Base-by-base conservation (phyloP, 2,888 invertebrate species). In the Pasiphila rectangulata region DNA sequence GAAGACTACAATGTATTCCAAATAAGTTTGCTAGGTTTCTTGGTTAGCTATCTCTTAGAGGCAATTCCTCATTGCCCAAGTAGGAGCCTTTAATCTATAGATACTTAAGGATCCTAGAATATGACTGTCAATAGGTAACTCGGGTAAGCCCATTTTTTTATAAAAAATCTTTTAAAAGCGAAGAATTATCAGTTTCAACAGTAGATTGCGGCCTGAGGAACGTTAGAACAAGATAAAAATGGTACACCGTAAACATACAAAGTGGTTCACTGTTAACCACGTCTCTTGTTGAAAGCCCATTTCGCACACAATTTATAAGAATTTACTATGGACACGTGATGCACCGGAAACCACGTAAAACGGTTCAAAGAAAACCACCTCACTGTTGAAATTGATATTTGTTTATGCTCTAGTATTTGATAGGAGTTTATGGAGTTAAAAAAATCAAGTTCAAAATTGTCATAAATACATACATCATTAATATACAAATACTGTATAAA, bases 401-500 rank as follows among this genome's bases (percentile, higher is more conserved):
- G 6, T 25, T 7, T 4, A 2, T 15, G 1, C 3, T 5, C 7
- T 16, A 29, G 1, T 29, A 15, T 16, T 32, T 17, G 1, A 19
- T 1, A 16, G 1, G 1, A 9, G 5, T 4, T 30, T 17, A 3
- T 1, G 9, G 10, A 32, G 15, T 32, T n/a, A 3, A 17, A 38
- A 27, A 19, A 17, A 23, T 19, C 17, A 25, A 49, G 24, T 49
- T 46, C 37, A 49, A 44, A 39, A 32, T 34, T 32, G 41, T 45
- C 12, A 27, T 44, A 47, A 15, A 44, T 44, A 39, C 12, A 25
- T 24, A 12, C 9, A 53, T 20, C 1, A 61, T 42, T n/a, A 58
- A 46, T 56, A 62, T 64, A 64, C 46, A 68, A 68, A 69, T 62
- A 69, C 64, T 54, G 65, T 71, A 69, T 61, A 69, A 69, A 69